Conservation (phyloP, 2,113 vertebrate species). For the zebrafish (Danio rerio) region GRCz12tu NC_133192.1:57497001-57497500, state of each 20-base stretch:
- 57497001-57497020: background rate
- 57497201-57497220: background rate
- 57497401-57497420: constrained; percentile 28
- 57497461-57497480: background rate
- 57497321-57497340: constrained; percentile 68
- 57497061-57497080: background rate
- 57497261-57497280: constrained; percentile 52
- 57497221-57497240: background rate
- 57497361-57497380: constrained; percentile 67
- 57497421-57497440: constrained; percentile 13
- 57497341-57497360: constrained; percentile 79
- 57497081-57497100: background rate
- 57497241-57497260: constrained; percentile 13
- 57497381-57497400: constrained; percentile 65
- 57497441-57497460: background rate
- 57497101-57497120: background rate
- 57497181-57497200: too few relatives aligned
- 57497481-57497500: background rate
- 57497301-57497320: constrained; percentile 54
- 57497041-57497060: background rate
- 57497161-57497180: too few relatives aligned
- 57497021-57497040: background rate
- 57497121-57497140: too few relatives aligned
- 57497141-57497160: too few relatives aligned
- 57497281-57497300: constrained; percentile 21